phyloP scores from a whole-genome alignment of 2,888 invertebrate species.

The Athrips mouffetella region DNA sequence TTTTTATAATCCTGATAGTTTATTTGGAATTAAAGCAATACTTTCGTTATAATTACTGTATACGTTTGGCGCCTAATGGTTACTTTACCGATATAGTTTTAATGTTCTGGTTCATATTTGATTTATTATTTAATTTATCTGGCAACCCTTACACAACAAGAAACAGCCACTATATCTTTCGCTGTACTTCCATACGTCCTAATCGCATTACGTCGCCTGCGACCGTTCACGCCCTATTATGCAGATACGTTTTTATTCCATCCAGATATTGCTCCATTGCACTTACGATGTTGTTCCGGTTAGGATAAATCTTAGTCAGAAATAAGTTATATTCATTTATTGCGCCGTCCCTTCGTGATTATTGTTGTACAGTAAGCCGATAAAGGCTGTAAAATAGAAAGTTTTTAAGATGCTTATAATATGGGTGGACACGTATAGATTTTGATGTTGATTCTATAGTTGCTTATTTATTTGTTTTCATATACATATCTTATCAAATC shows the following conservation, averaged over 20 bases:
- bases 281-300: conserved; percentile 29
- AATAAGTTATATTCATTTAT: background rate
- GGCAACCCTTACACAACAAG: too few relatives aligned
- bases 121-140: too few relatives aligned
- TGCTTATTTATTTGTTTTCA: background rate
- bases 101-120: too few relatives aligned
- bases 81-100: too few relatives aligned
- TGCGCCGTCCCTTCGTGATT: background rate
- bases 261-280: background rate
- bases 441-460: background rate
- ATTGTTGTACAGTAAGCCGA: background rate
- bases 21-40: too few relatives aligned
- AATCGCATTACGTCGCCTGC: conserved; percentile 57
- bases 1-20: too few relatives aligned
- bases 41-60: too few relatives aligned
- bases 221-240: conserved; percentile 71
- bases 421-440: background rate
- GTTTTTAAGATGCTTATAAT: background rate
- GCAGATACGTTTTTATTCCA: conserved; percentile 60
- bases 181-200: conserved; percentile 21
- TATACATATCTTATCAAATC: too few relatives aligned
- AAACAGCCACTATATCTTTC: too few relatives aligned
- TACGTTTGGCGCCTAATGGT: too few relatives aligned
- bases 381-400: background rate
- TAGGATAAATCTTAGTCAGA: conserved; percentile 39